These are phyloP conservation scores for Willisornis vidua DNA, from an alignment of 2,113 vertebrate species.

Conservation along the genomic window DNA sequence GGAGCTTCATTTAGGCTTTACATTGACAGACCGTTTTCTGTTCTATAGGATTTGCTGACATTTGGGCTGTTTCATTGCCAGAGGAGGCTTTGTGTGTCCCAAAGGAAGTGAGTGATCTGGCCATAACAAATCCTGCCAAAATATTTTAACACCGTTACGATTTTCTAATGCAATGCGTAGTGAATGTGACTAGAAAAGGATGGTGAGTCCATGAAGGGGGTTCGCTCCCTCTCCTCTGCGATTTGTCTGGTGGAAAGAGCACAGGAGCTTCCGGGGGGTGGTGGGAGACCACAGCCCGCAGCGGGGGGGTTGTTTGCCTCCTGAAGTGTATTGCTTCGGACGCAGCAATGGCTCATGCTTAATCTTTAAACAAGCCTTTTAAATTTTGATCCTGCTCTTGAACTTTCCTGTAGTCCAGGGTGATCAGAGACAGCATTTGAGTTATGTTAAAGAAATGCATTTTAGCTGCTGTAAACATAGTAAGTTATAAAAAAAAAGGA, in stretches of 20 bases:
- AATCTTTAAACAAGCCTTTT: background rate
- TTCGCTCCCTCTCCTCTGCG: slow-evolving; percentile 39
- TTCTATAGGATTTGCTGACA: slow-evolving; percentile 30
- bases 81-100: slow-evolving; percentile 64
- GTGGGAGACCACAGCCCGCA: background rate
- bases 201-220: slow-evolving; percentile 49
- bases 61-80: slow-evolving; percentile 39
- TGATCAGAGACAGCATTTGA: background rate
- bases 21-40: slow-evolving; percentile 20
- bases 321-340: background rate
- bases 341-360: background rate
- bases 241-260: background rate
- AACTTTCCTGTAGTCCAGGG: background rate
- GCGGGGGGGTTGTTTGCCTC: background rate
- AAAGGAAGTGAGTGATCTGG: slow-evolving; percentile 71
- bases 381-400: background rate
- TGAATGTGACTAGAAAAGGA: slow-evolving; percentile 68
- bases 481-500: background rate
- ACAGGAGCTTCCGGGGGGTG: background rate
- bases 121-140: slow-evolving; percentile 69
- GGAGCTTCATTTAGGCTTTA: slow-evolving; percentile 24
- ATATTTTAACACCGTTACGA: slow-evolving; percentile 67
- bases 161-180: slow-evolving; percentile 66
- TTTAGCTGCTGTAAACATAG: background rate
- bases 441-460: background rate